Conservation (phyloP, 2,797 vertebrate genomes). For the Siniperca undulata region DNA sequence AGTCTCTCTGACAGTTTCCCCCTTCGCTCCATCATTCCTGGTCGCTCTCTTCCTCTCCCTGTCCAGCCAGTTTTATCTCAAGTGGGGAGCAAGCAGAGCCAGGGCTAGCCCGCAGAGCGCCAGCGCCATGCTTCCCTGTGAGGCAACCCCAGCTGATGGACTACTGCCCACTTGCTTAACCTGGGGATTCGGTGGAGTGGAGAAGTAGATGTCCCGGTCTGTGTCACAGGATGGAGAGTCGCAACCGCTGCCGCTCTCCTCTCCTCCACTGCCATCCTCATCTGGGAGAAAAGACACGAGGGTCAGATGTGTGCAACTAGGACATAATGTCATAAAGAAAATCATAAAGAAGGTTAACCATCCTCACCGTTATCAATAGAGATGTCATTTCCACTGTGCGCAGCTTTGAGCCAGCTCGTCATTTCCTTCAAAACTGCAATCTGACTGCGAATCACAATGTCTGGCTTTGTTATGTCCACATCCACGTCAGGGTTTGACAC, state of each 20-base stretch:
- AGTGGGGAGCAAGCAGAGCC: constrained; percentile 76
- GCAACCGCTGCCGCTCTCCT: constrained; percentile 95
- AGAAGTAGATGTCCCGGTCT: constrained; percentile 90
- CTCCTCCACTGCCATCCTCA: constrained; percentile 88
- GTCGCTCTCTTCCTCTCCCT: constrained; percentile 58
- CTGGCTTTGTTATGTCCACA: constrained; percentile 94
- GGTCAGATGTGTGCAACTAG: neutral
- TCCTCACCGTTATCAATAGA: constrained; percentile 89
- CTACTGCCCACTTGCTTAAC: accelerated
- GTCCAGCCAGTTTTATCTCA: constrained; percentile 81
- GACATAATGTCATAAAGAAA: accelerated
- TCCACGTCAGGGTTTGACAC: constrained; percentile 96
- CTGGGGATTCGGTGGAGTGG: constrained; percentile 72
- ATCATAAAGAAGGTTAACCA: accelerated
- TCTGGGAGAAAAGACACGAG: constrained; percentile 5
- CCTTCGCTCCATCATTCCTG: constrained; percentile 69
- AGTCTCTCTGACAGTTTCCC: constrained; percentile 83
- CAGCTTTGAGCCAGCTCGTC: constrained; percentile 94
- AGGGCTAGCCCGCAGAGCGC: constrained; percentile 76
- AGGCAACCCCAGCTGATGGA: neutral
- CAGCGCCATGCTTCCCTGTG: constrained; percentile 71
- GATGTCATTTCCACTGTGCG: constrained; percentile 93
- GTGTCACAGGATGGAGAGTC: constrained; percentile 86
- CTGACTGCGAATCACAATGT: constrained; percentile 92
- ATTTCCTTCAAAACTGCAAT: constrained; percentile 93